Percentiles rank a stretch among this genome's conserved stretches.
Evolutionary conservation across 2,797 vertebrate species (phyloP).

Genomic region (Tolypeutes matacus): DNA sequence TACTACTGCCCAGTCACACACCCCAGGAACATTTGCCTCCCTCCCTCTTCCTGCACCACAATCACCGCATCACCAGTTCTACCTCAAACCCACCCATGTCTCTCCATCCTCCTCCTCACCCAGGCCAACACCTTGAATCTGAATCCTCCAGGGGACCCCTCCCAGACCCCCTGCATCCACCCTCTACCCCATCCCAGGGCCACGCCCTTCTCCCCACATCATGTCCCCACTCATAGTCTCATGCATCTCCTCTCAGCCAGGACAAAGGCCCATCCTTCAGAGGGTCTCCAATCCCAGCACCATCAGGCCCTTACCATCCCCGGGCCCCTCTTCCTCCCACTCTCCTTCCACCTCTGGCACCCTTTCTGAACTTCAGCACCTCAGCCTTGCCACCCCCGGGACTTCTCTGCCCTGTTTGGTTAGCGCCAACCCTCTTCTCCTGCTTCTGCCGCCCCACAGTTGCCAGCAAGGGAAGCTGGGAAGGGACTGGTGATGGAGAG

Average conservation of each 20-base stretch:
- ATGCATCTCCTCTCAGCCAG: background rate
- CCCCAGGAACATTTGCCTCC: too few species aligned
- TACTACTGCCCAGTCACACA: too few species aligned
- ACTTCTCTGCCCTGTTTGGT: background rate
- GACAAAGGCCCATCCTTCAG: background rate
- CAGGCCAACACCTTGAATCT: background rate
- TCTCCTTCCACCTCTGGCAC: rapidly evolving
- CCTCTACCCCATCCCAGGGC: background rate
- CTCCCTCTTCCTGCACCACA: rapidly evolving
- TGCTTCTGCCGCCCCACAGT: too few species aligned
- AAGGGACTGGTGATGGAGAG: rapidly evolving
- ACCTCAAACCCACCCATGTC: background rate
- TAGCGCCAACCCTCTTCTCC: background rate
- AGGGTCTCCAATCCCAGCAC: too few species aligned
- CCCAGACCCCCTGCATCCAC: too few species aligned
- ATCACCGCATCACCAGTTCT: background rate
- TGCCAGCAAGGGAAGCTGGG: background rate
- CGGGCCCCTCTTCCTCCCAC: rapidly evolving
- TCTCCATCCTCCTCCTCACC: background rate
- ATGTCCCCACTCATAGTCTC: background rate
- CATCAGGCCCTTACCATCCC: background rate
- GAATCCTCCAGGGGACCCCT: background rate
- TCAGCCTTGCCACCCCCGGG: too few species aligned
- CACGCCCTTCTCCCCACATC: background rate
- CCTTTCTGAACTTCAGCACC: background rate